Evolutionary conservation across 1,140 invertebrate species (phyloP).

Genomic region (Bombus huntii): DNA sequence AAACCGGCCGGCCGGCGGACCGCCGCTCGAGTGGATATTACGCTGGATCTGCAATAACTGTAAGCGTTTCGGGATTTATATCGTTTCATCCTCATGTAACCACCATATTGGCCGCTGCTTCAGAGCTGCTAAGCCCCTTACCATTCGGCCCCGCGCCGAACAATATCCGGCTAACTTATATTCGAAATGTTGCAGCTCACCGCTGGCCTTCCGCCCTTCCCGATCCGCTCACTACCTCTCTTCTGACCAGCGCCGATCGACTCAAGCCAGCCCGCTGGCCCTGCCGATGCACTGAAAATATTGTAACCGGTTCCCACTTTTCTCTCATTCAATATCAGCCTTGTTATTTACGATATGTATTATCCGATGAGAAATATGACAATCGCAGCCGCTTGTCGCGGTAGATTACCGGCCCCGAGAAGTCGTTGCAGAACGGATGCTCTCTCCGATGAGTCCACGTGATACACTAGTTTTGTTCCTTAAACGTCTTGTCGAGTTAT

Average conservation of each 20-base stretch:
- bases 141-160: constrained; percentile 16
- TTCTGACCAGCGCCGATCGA: background rate
- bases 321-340: constrained; percentile 42
- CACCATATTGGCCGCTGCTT: constrained; percentile 58
- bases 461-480: background rate
- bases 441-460: background rate
- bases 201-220: background rate
- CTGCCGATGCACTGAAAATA: constrained; percentile 23
- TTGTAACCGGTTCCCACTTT: constrained; percentile 40
- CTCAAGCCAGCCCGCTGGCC: background rate
- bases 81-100: constrained; percentile 58
- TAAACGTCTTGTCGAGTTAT: background rate
- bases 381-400: constrained; percentile 10
- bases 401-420: constrained; percentile 4
- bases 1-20: constrained; percentile 40
- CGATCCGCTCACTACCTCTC: background rate
- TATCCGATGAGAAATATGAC: constrained; percentile 37
- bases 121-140: constrained; percentile 58
- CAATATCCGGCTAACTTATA: constrained; percentile 52
- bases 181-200: constrained; percentile 36
- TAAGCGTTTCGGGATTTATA: constrained; percentile 69
- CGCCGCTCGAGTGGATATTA: constrained; percentile 63
- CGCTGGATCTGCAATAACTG: constrained; percentile 66
- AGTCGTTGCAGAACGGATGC: background rate
- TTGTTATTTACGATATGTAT: constrained; percentile 30